Base-by-base conservation (phyloP, 2,888 invertebrate species). In the Desoria tigrina region DNA sequence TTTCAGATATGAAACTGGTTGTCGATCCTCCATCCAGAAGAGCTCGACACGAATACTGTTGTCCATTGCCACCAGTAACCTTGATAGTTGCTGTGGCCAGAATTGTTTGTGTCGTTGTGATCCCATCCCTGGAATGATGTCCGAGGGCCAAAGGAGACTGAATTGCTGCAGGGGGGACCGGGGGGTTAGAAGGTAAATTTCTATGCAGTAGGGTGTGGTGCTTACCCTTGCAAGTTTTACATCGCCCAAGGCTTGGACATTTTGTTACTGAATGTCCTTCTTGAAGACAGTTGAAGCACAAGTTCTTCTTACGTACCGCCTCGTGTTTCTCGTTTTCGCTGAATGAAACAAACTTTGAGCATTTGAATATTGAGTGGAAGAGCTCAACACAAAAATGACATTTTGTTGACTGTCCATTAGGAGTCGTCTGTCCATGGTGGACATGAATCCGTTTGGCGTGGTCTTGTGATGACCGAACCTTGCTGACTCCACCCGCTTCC, bases 1-100 rank as follows among this genome's bases (percentile, higher is more conserved):
- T 21, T 50, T 42, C 39, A n/a, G 70, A 55, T 24, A 71, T 68
- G 42, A 63, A 65, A 11, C 11, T 53, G 23, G 23, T 42, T 11
- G 45, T 42, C 27, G 66, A 61, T 1, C 69, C 69, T 32, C 53
- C 16, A 26, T 66, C 69, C 0, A 66, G 21, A 1, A 70, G 42
- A 23, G 59, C 61, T 2, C 69, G 61, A 27, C 42, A 49, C 11
- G 18, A 2, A 3, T 23, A n/a, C 23, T 37, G 27, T 7, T 60
- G 4, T 14, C 63, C 58, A 18, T n/a, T 4, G 1, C 4, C 1
- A 11, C 56, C 58, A 6, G 27, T 6, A 4, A 67, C 63, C 1
- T 49, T 6, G 1, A 68, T 58, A 2, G 58, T n/a, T 27, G 65
- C 67, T 39, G 68, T 71, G 1, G 63, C 63, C n/a, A 71, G 42